Base-by-base conservation (phyloP, 1,140 invertebrate species). In the Daktulosphaira vitifoliae region DNA sequence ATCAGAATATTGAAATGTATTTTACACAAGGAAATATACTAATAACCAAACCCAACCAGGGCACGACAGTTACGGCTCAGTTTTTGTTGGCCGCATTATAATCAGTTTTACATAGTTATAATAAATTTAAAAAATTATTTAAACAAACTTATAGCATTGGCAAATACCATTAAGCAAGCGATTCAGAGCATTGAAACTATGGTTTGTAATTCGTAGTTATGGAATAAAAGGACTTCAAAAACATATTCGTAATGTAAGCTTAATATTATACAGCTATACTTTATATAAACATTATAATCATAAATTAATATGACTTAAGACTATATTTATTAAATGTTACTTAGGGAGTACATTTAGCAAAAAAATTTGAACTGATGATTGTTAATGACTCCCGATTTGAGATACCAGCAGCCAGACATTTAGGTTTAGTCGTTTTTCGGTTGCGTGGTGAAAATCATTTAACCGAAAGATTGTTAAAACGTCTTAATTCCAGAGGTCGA, bases 101-200 rank as follows among this genome's bases (percentile, higher is more conserved):
- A n/a, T n/a, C n/a, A n/a, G n/a, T n/a, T n/a, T n/a, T n/a, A n/a
- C n/a, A n/a, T n/a, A n/a, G n/a, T n/a, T n/a, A n/a, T n/a, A n/a
- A n/a, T n/a, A 25, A 42, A 56, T 42, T 5, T 18, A 26, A 7
- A 25, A 9, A 44, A n/a, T 44, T 11, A 15, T 16, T n/a, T 15
- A 4, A 13, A 7, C 42, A 68, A 49, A n/a, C 59, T 68, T 56
- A 18, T 72, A 95, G 90, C 96, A 99, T 73, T 99, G 96, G 96
- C 94, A 97, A 73, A 97, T 99, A 65, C 92, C 95, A 0, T 74
- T 99, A n/a, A 96, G 95, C 42, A 89, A 95, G 74, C 81, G 93
- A 68, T 99, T 99, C 75, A 81, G 96, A 39, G 88, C 96, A 1
- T 75, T 99, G 9, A 99, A 99, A 75, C 77, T 99, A 3, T 99